Percentiles rank a stretch among this genome's conserved stretches.
phyloP scores from a whole-genome alignment of 2,888 invertebrate genomes.

The Iselma pallidipennis region DNA sequence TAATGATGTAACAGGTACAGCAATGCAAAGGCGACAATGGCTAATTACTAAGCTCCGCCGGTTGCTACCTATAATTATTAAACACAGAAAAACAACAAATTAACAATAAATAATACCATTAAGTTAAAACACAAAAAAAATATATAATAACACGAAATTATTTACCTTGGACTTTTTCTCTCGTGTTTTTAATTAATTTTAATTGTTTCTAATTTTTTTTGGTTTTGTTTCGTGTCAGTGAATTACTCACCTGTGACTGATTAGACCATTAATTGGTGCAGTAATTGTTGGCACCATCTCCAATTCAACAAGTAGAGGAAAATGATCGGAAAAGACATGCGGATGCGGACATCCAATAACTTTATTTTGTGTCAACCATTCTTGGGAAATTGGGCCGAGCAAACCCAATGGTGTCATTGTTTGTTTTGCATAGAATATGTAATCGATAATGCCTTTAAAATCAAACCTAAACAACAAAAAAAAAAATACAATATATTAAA shows the following conservation, averaged over 20 bases:
- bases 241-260: conserved; percentile 73
- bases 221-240: no score
- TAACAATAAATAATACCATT: no score
- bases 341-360: conserved; percentile 98
- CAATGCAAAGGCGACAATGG: conserved; percentile 57
- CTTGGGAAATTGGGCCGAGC: conserved; percentile 90
- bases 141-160: no score
- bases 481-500: conserved; percentile 7
- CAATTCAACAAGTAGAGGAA: conserved; percentile 87
- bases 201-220: no score
- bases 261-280: conserved; percentile 76
- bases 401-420: conserved; percentile 94
- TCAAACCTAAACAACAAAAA: conserved; percentile 76
- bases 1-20: conserved; percentile 51
- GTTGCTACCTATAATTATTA: conserved; percentile 53
- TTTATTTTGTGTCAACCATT: conserved; percentile 95
- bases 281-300: conserved; percentile 83
- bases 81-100: no score
- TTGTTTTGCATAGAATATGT: conserved; percentile 97
- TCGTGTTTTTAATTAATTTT: no score
- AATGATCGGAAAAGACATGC: conserved; percentile 96
- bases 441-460: conserved; percentile 99
- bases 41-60: conserved; percentile 50
- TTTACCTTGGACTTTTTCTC: no score
- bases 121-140: no score